A percentile compares a stretch with the other conserved stretches of the same genome.
phyloP scores from a whole-genome alignment of 2,888 invertebrate species.

The Dermolepida albohirtum region DNA sequence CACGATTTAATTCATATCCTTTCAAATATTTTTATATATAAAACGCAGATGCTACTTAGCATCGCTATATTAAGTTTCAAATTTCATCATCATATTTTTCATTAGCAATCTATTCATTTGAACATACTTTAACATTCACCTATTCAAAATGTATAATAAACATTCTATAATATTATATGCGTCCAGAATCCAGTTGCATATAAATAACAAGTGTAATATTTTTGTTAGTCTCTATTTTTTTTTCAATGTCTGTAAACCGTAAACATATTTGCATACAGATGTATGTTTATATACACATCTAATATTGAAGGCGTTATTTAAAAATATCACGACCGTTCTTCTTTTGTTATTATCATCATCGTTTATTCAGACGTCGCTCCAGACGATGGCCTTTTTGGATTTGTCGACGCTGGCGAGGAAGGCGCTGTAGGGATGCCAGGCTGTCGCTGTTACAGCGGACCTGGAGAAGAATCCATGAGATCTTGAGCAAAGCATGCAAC shows the following conservation, averaged over 20 bases:
- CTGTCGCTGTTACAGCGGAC: slow-evolving; percentile 85
- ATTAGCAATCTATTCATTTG: too few species aligned
- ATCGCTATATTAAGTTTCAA: too few species aligned
- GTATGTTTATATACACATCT: slow-evolving; percentile 9
- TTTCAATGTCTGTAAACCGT: slow-evolving; percentile 1
- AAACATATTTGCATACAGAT: background rate
- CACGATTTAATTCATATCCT: too few species aligned
- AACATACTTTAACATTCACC: too few species aligned
- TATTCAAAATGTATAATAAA: too few species aligned
- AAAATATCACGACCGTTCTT: slow-evolving; percentile 41
- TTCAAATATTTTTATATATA: too few species aligned
- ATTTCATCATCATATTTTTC: too few species aligned
- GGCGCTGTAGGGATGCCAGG: slow-evolving; percentile 88
- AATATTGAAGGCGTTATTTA: slow-evolving; percentile 40
- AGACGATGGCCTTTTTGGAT: slow-evolving; percentile 83
- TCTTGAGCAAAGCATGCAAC: slow-evolving; percentile 59
- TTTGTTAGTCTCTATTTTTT: background rate
- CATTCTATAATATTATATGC: too few species aligned
- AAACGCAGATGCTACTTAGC: too few species aligned
- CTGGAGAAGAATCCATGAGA: slow-evolving; percentile 70
- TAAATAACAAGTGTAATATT: too few species aligned
- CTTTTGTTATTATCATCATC: slow-evolving; percentile 4
- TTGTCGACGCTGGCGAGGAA: slow-evolving; percentile 86
- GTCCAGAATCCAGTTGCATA: too few species aligned
- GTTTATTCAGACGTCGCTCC: slow-evolving; percentile 73